Conservation (phyloP, 2,888 invertebrate genomes). For the Pseudococcus viburni region DNA sequence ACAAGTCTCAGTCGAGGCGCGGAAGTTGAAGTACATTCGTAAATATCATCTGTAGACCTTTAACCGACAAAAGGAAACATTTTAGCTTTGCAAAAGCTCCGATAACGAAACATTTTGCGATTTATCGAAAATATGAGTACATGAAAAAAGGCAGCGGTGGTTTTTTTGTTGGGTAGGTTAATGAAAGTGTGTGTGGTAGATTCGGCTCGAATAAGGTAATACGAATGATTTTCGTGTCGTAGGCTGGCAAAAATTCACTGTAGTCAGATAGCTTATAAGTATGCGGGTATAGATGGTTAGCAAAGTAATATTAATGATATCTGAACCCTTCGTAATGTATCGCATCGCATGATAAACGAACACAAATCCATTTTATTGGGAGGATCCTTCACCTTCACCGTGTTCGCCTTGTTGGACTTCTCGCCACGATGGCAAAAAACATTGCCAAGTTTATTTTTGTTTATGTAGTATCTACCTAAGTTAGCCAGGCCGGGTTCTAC, state of each 20-base stretch:
- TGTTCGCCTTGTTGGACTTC: neutral
- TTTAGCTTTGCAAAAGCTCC: neutral
- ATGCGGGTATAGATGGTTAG: constrained; percentile 38
- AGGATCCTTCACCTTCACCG: constrained; percentile 14
- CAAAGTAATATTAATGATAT: constrained; percentile 43
- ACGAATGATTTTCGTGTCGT: neutral
- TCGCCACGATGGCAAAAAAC: neutral
- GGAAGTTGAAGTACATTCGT: constrained; percentile 25
- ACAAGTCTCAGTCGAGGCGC: neutral
- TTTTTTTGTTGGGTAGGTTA: constrained; percentile 1
- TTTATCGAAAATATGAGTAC: no score
- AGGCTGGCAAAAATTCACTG: neutral
- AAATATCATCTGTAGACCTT: constrained; percentile 49
- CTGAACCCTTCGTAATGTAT: constrained; percentile 38
- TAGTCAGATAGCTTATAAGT: neutral
- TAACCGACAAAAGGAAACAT: constrained; percentile 30
- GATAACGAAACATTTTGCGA: constrained; percentile 3
- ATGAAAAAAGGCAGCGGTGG: neutral
- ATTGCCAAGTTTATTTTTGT: constrained; percentile 34
- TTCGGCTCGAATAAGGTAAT: no score
- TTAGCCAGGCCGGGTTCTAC: no score
- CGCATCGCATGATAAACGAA: constrained; percentile 52
- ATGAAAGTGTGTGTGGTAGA: neutral
- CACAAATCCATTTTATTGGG: constrained; percentile 51
- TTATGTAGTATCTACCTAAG: neutral